Percentiles rank a stretch among this genome's conserved stretches.
Evolutionary conservation across 1,140 invertebrate species (phyloP).

Genomic region (Musca domestica): DNA sequence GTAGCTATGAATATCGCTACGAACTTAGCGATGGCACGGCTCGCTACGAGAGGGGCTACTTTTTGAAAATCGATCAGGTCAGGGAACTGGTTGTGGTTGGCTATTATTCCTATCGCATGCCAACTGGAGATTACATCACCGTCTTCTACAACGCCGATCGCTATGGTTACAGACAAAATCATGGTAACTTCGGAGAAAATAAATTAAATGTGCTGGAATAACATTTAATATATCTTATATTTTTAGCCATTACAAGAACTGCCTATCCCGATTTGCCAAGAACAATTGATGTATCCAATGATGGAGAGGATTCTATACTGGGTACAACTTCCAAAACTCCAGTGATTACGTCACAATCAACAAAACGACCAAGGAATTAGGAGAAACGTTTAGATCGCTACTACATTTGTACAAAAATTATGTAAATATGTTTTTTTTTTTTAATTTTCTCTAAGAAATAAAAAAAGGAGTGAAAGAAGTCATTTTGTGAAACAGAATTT

Average conservation of each 20-base stretch:
- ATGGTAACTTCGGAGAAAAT: conserved; percentile 37
- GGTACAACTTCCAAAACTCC: too few species aligned
- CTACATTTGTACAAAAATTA: too few species aligned
- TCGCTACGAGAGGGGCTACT: conserved; percentile 48
- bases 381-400: too few species aligned
- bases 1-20: conserved; percentile 49
- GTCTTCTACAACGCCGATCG: conserved; percentile 52
- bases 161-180: conserved; percentile 48
- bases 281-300: conserved; percentile 45
- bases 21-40: conserved; percentile 46
- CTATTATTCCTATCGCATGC: conserved; percentile 48
- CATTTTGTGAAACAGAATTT: too few species aligned
- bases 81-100: conserved; percentile 49
- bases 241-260: conserved; percentile 45
- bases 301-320: conserved; percentile 24
- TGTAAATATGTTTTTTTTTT: too few species aligned
- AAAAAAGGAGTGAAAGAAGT: too few species aligned
- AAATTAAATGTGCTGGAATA: neutral
- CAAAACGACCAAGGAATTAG: too few species aligned
- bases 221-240: conserved; percentile 5
- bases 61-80: conserved; percentile 36
- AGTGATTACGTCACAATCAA: too few species aligned
- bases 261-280: conserved; percentile 46
- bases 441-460: too few species aligned
- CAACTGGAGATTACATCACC: conserved; percentile 42